Percentiles rank a stretch among this genome's conserved stretches.
Evolutionary conservation across 2,113 vertebrate genomes (phyloP).

Genomic region (Ochotona princeps): DNA sequence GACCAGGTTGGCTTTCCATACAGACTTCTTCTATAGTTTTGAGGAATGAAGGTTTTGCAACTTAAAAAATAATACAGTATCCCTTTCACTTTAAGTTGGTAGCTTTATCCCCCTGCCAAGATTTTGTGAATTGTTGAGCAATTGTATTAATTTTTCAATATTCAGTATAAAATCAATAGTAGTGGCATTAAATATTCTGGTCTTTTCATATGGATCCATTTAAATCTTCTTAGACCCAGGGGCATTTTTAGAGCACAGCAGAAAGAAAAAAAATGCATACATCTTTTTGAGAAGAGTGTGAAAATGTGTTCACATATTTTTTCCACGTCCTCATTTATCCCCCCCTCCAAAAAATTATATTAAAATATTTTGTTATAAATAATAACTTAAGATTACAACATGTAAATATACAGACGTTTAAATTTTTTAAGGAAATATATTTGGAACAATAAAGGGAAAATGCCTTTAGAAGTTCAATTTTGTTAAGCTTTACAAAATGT

Average conservation of each 20-base stretch:
- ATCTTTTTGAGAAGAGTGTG: conserved; percentile 37
- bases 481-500: not conserved
- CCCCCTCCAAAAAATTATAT: not conserved
- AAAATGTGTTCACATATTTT: conserved; percentile 21
- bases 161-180: not conserved
- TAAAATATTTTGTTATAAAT: conserved; percentile 29
- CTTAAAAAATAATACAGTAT: not conserved
- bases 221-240: not conserved
- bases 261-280: not conserved
- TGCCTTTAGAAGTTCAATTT: not conserved
- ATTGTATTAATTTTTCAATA: conserved; percentile 4
- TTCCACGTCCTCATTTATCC: not conserved
- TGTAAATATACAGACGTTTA: not conserved
- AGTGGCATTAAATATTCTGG: not conserved
- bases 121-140: conserved; percentile 11
- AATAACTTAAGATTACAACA: conserved; percentile 38
- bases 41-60: too few species aligned
- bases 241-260: not conserved
- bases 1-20: not conserved
- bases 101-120: not conserved
- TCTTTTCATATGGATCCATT: not conserved
- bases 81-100: not conserved
- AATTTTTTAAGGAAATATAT: not conserved
- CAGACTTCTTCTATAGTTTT: too few species aligned
- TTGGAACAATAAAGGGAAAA: not conserved